phyloP scores from a whole-genome alignment of 2,888 invertebrate genomes.

The Nomada fucata region DNA sequence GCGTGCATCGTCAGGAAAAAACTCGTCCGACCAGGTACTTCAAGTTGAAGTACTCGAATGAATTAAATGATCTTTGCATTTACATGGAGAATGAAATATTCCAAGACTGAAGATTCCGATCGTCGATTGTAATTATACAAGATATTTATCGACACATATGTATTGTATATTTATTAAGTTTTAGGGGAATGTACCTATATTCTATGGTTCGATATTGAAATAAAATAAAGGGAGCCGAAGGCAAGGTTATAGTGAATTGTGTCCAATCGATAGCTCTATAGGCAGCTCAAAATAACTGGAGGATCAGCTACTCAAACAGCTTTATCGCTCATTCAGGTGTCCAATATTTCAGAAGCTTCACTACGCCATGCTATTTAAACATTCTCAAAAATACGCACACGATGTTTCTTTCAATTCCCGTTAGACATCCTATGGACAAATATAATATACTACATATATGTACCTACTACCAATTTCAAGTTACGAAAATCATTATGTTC shows the following conservation, averaged over 20 bases:
- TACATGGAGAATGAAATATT: background rate
- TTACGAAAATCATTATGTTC: too few species aligned
- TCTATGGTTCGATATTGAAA: conserved; percentile 8
- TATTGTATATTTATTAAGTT: background rate
- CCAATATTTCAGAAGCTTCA: conserved; percentile 27
- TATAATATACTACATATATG: too few species aligned
- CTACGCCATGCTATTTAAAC: background rate
- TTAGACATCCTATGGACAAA: too few species aligned
- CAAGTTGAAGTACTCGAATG: background rate
- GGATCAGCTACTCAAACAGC: conserved; percentile 42
- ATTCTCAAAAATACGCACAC: background rate
- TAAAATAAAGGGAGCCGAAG: conserved; percentile 33
- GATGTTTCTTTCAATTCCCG: background rate
- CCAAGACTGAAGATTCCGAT: background rate
- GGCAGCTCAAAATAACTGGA: conserved; percentile 42
- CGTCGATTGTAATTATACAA: background rate
- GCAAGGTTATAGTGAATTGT: conserved; percentile 19
- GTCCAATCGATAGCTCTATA: conserved; percentile 42
- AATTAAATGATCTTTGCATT: background rate
- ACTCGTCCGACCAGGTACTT: background rate
- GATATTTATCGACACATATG: too few species aligned
- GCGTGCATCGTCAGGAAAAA: background rate
- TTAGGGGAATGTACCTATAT: background rate
- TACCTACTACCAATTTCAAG: too few species aligned
- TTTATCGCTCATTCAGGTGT: conserved; percentile 41